Percentiles rank a stretch among this genome's conserved stretches.
Conservation (phyloP, 2,113 vertebrate species). For the Natator depressus region DNA sequence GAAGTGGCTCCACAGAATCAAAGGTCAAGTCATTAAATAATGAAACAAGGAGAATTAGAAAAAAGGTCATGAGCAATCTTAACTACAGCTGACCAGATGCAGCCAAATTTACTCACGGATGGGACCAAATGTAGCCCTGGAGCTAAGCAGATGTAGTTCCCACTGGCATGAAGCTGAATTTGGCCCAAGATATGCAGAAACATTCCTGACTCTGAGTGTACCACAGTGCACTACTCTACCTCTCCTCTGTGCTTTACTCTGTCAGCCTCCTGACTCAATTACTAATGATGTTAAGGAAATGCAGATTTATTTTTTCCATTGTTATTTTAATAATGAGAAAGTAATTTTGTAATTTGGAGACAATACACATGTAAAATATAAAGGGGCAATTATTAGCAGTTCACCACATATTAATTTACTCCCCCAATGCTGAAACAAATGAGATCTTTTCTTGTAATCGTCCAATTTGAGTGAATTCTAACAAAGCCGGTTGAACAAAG, state of each 20-base stretch:
- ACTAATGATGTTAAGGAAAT: slow-evolving; percentile 35
- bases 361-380: slow-evolving; percentile 71
- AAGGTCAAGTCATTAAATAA: slow-evolving; percentile 85
- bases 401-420: slow-evolving; percentile 78
- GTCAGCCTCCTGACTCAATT: slow-evolving; percentile 38
- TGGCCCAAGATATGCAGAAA: neutral
- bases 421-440: slow-evolving; percentile 80
- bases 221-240: neutral
- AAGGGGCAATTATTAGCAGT: slow-evolving; percentile 77
- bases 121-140: neutral
- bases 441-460: slow-evolving; percentile 81
- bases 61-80: slow-evolving; percentile 77
- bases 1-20: slow-evolving; percentile 74
- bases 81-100: slow-evolving; percentile 44
- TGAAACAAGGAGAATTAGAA: slow-evolving; percentile 78
- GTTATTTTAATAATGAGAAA: slow-evolving; percentile 64
- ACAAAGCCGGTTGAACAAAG: slow-evolving; percentile 75
- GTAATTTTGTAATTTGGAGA: slow-evolving; percentile 71
- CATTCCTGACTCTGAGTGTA: fast-evolving
- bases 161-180: slow-evolving; percentile 7
- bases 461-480: slow-evolving; percentile 77
- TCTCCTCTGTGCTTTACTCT: neutral
- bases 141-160: neutral
- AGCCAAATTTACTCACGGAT: neutral
- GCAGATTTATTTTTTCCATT: slow-evolving; percentile 62